Conservation (phyloP, 2,888 invertebrate genomes). For the Minunthozetes semirufus region DNA sequence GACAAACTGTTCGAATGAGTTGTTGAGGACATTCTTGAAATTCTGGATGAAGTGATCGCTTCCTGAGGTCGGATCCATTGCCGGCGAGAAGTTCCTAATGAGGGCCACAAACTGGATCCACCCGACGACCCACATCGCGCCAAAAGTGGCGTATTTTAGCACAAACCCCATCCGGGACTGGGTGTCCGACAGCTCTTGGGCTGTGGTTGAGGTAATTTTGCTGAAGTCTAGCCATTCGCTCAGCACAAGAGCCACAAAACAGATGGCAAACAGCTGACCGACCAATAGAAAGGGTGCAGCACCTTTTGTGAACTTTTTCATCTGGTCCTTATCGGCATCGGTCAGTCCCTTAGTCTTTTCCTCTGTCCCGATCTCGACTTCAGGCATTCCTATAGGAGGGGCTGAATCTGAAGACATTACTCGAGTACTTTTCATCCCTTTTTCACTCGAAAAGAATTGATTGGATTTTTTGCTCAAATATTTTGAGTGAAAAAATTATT, state of each 20-base stretch:
- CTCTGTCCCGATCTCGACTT: no score
- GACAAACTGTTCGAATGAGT: slow-evolving; percentile 35
- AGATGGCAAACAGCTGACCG: not conserved
- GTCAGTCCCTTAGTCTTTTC: no score
- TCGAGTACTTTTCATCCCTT: no score
- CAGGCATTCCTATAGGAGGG: no score
- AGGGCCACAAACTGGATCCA: not conserved
- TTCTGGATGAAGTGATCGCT: not conserved
- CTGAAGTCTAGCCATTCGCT: not conserved
- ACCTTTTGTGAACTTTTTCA: not conserved
- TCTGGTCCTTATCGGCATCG: not conserved
- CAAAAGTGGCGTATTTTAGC: not conserved
- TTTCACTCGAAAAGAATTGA: no score
- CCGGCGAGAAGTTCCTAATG: not conserved
- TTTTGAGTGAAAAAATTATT: no score
- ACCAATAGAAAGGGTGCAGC: not conserved
- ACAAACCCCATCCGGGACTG: not conserved
- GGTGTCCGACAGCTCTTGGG: not conserved
- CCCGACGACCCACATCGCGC: not conserved
- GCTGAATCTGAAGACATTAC: no score
- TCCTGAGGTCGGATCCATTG: slow-evolving; percentile 28
- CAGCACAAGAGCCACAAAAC: not conserved
- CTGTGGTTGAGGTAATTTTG: not conserved
- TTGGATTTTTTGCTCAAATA: no score
- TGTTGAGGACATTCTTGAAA: slow-evolving; percentile 27